These are phyloP conservation scores for Ailurus styani DNA, from an alignment of 2,113 vertebrate genomes.

Conservation along the genomic window DNA sequence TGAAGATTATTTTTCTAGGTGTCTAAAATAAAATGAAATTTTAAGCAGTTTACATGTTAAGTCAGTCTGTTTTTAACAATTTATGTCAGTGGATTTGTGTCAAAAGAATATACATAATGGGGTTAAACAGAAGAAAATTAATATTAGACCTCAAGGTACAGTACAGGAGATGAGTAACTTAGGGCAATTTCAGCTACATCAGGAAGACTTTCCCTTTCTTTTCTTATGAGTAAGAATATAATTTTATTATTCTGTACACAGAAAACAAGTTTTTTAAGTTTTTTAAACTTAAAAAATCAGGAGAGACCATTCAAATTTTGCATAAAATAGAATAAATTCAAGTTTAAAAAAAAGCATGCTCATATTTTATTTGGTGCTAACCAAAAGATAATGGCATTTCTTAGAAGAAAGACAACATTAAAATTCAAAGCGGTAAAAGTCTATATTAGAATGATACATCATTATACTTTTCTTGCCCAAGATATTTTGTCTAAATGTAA, in stretches of 20 bases:
- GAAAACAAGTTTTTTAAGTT: too few relatives aligned
- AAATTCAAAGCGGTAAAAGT: neutral
- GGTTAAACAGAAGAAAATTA: neutral
- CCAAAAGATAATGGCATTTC: neutral
- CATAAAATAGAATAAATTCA: neutral
- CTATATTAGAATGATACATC: neutral
- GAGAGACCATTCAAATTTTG: neutral
- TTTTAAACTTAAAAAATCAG: neutral
- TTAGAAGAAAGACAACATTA: neutral
- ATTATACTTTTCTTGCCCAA: neutral
- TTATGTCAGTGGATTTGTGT: neutral
- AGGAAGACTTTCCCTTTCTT: neutral
- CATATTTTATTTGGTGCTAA: neutral
- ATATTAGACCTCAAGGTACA: neutral
- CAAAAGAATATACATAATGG: neutral
- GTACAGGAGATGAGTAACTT: neutral
- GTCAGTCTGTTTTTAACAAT: neutral
- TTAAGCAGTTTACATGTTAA: neutral
- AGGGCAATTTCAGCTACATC: neutral
- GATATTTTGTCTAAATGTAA: neutral
- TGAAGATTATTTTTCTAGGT: neutral
- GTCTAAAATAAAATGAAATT: conserved; percentile 19
- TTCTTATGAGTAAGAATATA: neutral
- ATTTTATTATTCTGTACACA: neutral
- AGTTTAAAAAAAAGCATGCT: neutral